Evolutionary conservation across 1,140 invertebrate species (phyloP), one percentile per base, ranked within the genome.

Genomic region (Charaxes varanes): DNA sequence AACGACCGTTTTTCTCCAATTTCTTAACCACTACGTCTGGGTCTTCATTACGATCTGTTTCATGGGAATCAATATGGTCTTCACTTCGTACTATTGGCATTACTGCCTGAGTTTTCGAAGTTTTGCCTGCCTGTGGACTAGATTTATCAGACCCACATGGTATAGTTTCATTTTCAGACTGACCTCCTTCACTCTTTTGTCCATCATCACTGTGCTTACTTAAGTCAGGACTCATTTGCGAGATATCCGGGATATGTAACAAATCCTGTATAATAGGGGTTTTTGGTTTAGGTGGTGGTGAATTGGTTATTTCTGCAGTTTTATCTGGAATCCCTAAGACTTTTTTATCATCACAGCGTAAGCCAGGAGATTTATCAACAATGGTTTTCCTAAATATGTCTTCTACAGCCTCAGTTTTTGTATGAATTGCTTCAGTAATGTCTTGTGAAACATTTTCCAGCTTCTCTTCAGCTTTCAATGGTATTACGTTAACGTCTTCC

Each of bases 151-250:
- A 85, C 2, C 63, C 73, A 50, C 82, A 85, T 3, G 76, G 63
- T 32, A 85, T 84, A 2, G 82, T 85, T 48, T 85, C 82, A 38
- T 85, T 85, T 50, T 85, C 82, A 10, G 82, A 85, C 17, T 81
- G 70, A 3, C 71, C 72, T 7, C 41, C 59, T 13, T 74, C 70
- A 53, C 76, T 83, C 42, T 79, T 82, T 36, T 82, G 79, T 12
- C 74, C 74, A 31, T 77, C 70, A 10, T 84, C 82, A 42, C 80
- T 85, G 8, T 72, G 62, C 42, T 64, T 72, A 58, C 82, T 85
- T 6, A 81, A 46, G 37, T 60, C 63, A 3, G 78, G 82, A 54
- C 79, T 82, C 36, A 80, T 66, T 27, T 82, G 76, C n/a, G 64
- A 41, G 37, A 78, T 50, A 44, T 85, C 77, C 7, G 82, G 79